Conservation (phyloP, 2,888 invertebrate genomes). For the Drosophila multiciliata region DNA sequence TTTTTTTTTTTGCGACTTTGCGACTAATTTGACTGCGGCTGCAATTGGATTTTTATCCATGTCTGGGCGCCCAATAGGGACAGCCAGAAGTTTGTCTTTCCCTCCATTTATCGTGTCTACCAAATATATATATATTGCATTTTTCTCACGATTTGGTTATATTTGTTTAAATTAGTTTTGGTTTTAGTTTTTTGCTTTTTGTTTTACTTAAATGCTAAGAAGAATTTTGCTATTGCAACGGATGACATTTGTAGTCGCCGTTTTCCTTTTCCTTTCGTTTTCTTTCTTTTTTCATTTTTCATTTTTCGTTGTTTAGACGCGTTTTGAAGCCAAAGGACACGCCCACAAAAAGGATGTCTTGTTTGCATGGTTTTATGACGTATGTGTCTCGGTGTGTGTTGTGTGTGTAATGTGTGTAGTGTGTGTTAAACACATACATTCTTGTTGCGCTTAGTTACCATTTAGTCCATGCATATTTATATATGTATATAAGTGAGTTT, state of each 20-base stretch:
- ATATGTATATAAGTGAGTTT: conserved; percentile 66
- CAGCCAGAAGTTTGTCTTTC: conserved; percentile 20
- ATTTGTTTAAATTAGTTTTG: conserved; percentile 33
- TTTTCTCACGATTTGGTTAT: conserved; percentile 35
- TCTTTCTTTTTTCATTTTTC: conserved; percentile 42
- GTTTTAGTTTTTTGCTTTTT: conserved; percentile 11
- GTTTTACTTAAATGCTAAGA: conserved; percentile 73
- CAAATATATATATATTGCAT: conserved; percentile 41
- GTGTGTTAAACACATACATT: conserved; percentile 64
- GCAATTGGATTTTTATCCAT: conserved; percentile 38
- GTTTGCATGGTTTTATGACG: conserved; percentile 15
- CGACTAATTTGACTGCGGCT: conserved; percentile 62
- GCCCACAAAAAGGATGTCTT: conserved; percentile 7
- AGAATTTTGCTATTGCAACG: conserved; percentile 77
- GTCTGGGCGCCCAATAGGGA: conserved; percentile 31
- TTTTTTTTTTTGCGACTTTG: conserved; percentile 63
- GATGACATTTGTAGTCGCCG: conserved; percentile 22
- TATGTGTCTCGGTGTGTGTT: conserved; percentile 23
- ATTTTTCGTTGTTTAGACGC: conserved; percentile 67
- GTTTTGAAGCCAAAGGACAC: conserved; percentile 37
- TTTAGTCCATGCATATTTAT: conserved; percentile 76
- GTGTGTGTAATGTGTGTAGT: conserved; percentile 12
- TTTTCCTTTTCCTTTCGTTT: conserved; percentile 47
- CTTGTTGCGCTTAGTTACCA: conserved; percentile 76
- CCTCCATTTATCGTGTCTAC: conserved; percentile 5